Base-by-base conservation (phyloP, 2,797 vertebrate genomes). In the Pangasius sanitwongsei region DNA sequence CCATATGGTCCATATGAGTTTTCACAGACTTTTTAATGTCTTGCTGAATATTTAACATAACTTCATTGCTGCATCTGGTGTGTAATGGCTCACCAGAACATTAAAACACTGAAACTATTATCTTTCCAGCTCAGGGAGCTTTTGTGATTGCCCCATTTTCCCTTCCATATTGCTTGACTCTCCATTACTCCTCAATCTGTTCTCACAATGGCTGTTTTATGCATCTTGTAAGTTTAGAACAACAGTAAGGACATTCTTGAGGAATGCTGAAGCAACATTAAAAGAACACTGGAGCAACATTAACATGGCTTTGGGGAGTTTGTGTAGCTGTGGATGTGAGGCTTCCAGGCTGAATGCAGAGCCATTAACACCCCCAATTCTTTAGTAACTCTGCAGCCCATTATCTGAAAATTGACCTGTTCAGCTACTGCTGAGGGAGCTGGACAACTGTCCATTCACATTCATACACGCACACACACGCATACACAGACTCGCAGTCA, bases 331-430 rank as follows among this genome's bases (percentile, higher is more conserved):
- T 89, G 80, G 78, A 91, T 86, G 83, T 57, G 67, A 59, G 18
- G 78, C 85, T 91, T 92, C 89, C 89, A 55, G 67, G 80, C 83
- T 86, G 86, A 87, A 92, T 50, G 44, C n/a, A 7, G 70, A 67
- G 84, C 67, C 84, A 69, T 88, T 89, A 44, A 80, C 84, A 86
- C 88, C 86, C 86, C 59, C 23, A 59, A 70, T 67, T 69, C 83
- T 67, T 89, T 80, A 84, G 85, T 89, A 84, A 87, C 77, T 53
- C 84, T 65, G 78, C 48, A 13, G 85, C 59, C 69, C 53, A 86
- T 91, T 91, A 91, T 92, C 87, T 86, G 87, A 92, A 92, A 84
- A 87, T 78, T 55, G 25, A 5, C 53, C 87, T 87, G 90, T 91
- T 85, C 83, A 41, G 65, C 53, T 83, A 86, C 28, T 59, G 48